Base-by-base conservation (phyloP, 1,140 invertebrate species). In the Medauroidea extradentata region DNA sequence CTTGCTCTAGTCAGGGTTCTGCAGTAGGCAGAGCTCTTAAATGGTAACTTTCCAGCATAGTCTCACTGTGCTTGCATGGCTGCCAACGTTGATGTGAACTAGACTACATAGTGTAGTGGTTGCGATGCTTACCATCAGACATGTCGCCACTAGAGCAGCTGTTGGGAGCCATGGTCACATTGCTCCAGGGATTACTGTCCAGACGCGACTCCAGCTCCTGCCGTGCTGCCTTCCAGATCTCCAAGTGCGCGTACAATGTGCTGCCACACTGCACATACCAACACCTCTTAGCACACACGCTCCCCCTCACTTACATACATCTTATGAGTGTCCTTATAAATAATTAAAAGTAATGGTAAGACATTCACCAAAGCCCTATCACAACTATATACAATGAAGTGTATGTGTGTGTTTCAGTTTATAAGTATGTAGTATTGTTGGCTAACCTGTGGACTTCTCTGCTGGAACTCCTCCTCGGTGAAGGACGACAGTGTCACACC, bases 161-260 rank as follows among this genome's bases (percentile, higher is more conserved):
- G 19, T 74, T 73, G 2, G 71, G 66, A 7, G 65, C 59, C 7
- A 21, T 54, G 18, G 60, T 72, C 55, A 69, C 67, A n/a, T 65
- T 67, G 34, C 63, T 57, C 63, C 68, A 67, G 61, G 67, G 64
- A 18, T 16, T 39, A 21, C 16, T 13, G 7, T 55, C 50, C 11
- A 23, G 29, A 14, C 14, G 18, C 58, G 38, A 24, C 8, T 43
- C 57, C 27, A 53, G 46, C n/a, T 57, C 56, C 27, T 49, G 14
- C n/a, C 80, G 79, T 65, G 91, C 88, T 54, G 86, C 88, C 73
- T 93, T 93, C 93, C 93, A 96, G 54, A 96, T 90, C 73, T 96
- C 93, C 66, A 97, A 72, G 68, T 95, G 90, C 34, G 91, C 90
- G 72, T 89, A 88, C 42, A 97, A 73, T 63, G 88, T 90, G 69